phyloP scores from a whole-genome alignment of 2,888 invertebrate species.

The Zeuzera pyrina region DNA sequence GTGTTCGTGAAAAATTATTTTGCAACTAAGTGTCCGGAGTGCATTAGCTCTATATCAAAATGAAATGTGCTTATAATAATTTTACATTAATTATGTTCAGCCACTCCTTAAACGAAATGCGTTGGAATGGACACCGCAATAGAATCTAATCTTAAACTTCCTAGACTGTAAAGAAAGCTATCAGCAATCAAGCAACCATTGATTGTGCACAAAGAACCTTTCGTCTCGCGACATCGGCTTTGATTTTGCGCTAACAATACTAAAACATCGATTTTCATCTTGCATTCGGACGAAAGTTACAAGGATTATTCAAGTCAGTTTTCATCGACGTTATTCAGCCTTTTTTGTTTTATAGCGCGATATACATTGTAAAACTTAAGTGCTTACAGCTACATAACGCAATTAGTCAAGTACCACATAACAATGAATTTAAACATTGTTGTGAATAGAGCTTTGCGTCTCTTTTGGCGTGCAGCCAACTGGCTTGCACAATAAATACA shows the following conservation, averaged over 20 bases:
- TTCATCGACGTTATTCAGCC: constrained; percentile 33
- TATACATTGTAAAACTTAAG: background rate
- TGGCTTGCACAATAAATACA: constrained; percentile 59
- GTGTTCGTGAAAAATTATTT: no score
- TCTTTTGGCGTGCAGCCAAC: constrained; percentile 52
- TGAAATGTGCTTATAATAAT: no score
- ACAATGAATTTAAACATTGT: constrained; percentile 54
- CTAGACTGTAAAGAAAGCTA: constrained; percentile 57
- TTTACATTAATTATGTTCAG: no score
- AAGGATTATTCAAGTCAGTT: constrained; percentile 38
- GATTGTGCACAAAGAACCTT: constrained; percentile 64
- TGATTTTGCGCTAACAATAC: constrained; percentile 64
- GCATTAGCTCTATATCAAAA: no score
- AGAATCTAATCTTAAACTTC: constrained; percentile 45
- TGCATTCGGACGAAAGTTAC: constrained; percentile 54
- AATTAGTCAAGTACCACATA: constrained; percentile 35
- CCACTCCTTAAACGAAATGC: no score
- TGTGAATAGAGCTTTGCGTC: constrained; percentile 50
- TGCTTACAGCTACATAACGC: constrained; percentile 14
- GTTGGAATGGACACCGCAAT: constrained; percentile 34
- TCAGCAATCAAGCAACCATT: constrained; percentile 65
- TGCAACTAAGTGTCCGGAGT: no score
- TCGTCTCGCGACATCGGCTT: constrained; percentile 59
- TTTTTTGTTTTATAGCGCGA: constrained; percentile 25
- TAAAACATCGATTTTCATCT: constrained; percentile 53